A percentile compares a stretch with the other conserved stretches of the same genome.
Evolutionary conservation across 2,113 vertebrate genomes (phyloP).

Genomic region (Ophiodon elongatus): DNA sequence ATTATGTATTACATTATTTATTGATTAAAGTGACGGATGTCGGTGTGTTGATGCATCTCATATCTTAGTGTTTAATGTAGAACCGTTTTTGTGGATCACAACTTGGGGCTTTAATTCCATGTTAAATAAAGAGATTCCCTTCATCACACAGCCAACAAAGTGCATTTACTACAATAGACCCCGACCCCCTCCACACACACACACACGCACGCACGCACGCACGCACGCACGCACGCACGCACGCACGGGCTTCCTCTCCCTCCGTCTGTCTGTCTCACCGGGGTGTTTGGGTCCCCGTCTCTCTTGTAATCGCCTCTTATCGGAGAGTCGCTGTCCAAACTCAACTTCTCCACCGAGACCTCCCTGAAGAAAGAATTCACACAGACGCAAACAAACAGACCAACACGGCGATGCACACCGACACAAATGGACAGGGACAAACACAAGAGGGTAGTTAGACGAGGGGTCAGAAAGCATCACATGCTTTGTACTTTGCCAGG

Average conservation of each 20-base stretch:
- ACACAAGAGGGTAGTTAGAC: conserved; percentile 69
- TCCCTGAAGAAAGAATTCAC: conserved; percentile 80
- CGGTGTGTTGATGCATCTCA: no score
- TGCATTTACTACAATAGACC: background rate
- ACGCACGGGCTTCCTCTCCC: conserved; percentile 28
- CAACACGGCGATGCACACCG: conserved; percentile 24
- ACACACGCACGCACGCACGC: background rate
- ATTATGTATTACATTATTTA: background rate
- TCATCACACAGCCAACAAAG: background rate
- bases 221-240: background rate
- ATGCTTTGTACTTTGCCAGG: conserved; percentile 52
- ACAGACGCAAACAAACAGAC: conserved; percentile 43
- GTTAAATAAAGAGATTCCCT: background rate
- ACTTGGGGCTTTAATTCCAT: background rate
- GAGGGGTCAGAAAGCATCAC: conserved; percentile 39
- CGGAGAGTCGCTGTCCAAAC: conserved; percentile 84
- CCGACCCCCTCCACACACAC: background rate
- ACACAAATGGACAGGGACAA: conserved; percentile 47
- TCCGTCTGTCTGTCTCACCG: conserved; percentile 73
- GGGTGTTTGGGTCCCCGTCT: conserved; percentile 76
- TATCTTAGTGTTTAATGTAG: background rate
- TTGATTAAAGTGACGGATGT: background rate
- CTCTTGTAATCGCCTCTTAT: conserved; percentile 81
- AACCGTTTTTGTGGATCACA: background rate
- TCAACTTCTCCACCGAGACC: conserved; percentile 89